Percentiles rank a stretch among this genome's conserved stretches.
phyloP scores from a whole-genome alignment of 2,113 vertebrate genomes.

The Oplegnathus fasciatus region DNA sequence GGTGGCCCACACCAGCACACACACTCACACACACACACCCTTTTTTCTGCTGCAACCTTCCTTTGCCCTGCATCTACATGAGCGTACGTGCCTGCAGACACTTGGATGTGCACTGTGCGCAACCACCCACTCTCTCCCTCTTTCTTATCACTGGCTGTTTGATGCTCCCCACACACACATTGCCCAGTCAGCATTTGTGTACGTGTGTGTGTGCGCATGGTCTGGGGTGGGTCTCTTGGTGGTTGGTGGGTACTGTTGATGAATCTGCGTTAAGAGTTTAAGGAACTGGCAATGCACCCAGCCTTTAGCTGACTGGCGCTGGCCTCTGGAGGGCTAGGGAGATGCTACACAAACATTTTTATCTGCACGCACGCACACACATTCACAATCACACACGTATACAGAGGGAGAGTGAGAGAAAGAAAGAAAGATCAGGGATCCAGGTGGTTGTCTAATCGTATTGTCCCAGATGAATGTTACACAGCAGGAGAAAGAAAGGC shows the following conservation, averaged over 20 bases:
- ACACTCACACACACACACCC: slow-evolving; percentile 19
- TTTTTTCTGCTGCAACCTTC: slow-evolving; percentile 61
- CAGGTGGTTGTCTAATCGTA: slow-evolving; percentile 65
- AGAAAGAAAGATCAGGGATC: slow-evolving; percentile 36
- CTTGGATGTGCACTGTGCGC: slow-evolving; percentile 47
- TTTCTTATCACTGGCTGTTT: slow-evolving; percentile 70
- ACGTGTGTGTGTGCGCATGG: slow-evolving; percentile 24
- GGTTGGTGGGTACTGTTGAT: slow-evolving; percentile 61
- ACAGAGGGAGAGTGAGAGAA: not conserved
- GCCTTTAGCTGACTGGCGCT: slow-evolving; percentile 42
- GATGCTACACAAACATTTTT: slow-evolving; percentile 45
- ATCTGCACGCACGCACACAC: slow-evolving; percentile 15
- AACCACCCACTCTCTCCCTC: slow-evolving; percentile 45
- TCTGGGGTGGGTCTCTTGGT: slow-evolving; percentile 28
- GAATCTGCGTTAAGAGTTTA: slow-evolving; percentile 60
- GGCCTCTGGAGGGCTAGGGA: slow-evolving; percentile 38
- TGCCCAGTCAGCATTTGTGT: slow-evolving; percentile 70
- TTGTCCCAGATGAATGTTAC: slow-evolving; percentile 54
- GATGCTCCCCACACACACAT: slow-evolving; percentile 51
- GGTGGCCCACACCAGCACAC: slow-evolving; percentile 16
- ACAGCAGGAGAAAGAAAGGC: slow-evolving; percentile 52
- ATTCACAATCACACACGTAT: not conserved
- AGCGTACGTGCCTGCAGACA: slow-evolving; percentile 39
- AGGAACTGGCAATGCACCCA: slow-evolving; percentile 33
- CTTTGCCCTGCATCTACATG: slow-evolving; percentile 58